Percentiles rank a stretch among this genome's conserved stretches.
phyloP scores from a whole-genome alignment of 2,888 invertebrate genomes.

The Kuschelorhynchus macadamiae region DNA sequence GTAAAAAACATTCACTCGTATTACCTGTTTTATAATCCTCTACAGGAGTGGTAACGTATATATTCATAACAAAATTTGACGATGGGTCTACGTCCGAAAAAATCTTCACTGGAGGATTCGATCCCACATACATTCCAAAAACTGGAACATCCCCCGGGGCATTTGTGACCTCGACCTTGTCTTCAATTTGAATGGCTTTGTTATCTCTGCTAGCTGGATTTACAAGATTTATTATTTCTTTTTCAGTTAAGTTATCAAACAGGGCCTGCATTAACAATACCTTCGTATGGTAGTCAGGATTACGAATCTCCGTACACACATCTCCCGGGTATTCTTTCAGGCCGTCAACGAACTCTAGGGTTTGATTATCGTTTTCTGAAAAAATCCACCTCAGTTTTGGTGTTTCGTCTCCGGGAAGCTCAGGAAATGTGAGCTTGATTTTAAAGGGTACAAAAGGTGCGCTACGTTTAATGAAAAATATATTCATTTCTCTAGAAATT shows the following conservation, averaged over 20 bases:
- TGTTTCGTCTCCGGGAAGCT: background rate
- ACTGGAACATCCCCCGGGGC: background rate
- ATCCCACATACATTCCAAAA: constrained; percentile 59
- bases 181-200: background rate
- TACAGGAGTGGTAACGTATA: constrained; percentile 62
- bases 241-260: constrained; percentile 13
- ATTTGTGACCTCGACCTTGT: background rate
- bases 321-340: background rate
- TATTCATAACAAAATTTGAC: constrained; percentile 63
- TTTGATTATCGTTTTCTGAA: background rate
- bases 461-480: background rate
- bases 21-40: constrained; percentile 48
- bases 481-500: background rate
- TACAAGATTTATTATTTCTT: constrained; percentile 26
- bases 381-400: background rate
- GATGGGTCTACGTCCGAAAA: constrained; percentile 57
- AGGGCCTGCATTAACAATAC: constrained; percentile 24
- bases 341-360: background rate
- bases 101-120: constrained; percentile 55
- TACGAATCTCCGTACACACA: background rate
- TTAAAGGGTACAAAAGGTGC: constrained; percentile 13
- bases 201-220: constrained; percentile 12
- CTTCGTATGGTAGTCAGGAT: constrained; percentile 29
- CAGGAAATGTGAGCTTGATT: constrained; percentile 9
- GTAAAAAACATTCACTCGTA: too few relatives aligned